Percentiles rank a stretch among this genome's conserved stretches.
Conservation (phyloP, 30 jellyfish, hydroid and myxozoan species). For the Turritopsis dohrnii region DNA sequence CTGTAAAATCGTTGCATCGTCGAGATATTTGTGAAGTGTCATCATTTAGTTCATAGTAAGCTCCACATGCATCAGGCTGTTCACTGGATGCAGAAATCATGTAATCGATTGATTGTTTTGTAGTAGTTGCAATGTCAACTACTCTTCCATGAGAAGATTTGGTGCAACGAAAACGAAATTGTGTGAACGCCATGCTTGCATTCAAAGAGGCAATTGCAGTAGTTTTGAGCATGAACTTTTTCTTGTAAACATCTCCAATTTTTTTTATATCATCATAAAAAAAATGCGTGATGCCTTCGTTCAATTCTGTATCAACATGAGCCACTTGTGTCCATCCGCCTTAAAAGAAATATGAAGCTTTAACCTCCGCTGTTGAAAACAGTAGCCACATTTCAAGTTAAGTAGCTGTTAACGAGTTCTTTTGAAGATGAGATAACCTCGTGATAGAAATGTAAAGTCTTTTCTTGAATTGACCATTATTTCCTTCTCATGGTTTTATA, state of each 20-base stretch:
- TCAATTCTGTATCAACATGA: background rate
- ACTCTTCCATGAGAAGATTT: slow-evolving; percentile 7
- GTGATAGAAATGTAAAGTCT: too few relatives aligned
- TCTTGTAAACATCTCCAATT: background rate
- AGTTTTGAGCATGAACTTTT: background rate
- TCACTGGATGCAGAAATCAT: background rate
- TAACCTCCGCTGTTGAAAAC: background rate
- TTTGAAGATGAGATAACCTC: too few relatives aligned
- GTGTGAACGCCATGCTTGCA: background rate
- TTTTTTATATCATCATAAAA: background rate
- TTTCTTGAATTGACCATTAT: too few relatives aligned
- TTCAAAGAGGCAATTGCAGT: background rate
- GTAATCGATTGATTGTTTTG: background rate
- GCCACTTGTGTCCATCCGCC: slow-evolving; percentile 15
- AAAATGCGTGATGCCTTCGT: background rate
- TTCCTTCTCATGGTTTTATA: too few relatives aligned
- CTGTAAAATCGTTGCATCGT: background rate
- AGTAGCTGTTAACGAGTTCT: too few relatives aligned
- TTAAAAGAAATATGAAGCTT: background rate
- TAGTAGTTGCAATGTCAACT: slow-evolving; percentile 8
- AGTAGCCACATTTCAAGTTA: too few relatives aligned
- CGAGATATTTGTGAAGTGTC: background rate
- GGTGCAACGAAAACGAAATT: background rate
- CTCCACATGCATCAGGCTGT: slow-evolving; percentile 3
- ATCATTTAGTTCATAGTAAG: background rate